Conservation (phyloP, 2,888 invertebrate species). For the Timandra comae region DNA sequence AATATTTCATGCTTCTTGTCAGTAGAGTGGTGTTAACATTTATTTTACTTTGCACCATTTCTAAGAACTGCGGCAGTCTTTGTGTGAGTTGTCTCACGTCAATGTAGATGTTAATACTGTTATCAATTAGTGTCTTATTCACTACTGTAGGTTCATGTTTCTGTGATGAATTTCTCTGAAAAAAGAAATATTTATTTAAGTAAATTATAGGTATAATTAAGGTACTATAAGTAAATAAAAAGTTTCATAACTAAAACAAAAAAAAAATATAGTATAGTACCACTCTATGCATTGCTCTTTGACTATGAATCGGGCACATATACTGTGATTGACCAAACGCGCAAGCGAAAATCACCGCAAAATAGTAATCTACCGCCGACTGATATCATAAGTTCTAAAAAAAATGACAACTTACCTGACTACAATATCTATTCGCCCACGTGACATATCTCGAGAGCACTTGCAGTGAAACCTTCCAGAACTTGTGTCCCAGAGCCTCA, state of each 20-base stretch:
- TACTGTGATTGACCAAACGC: no score
- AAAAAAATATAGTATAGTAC: no score
- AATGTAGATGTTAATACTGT: conserved; percentile 56
- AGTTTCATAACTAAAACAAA: no score
- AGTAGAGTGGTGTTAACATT: conserved; percentile 38
- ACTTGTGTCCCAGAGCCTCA: conserved; percentile 85
- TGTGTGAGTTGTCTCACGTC: conserved; percentile 46
- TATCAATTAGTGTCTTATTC: conserved; percentile 52
- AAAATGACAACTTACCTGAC: conserved; percentile 46
- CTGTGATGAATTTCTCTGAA: conserved; percentile 43
- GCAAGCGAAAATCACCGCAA: no score
- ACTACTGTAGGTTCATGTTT: conserved; percentile 46
- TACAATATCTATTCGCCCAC: conserved; percentile 78
- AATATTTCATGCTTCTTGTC: conserved; percentile 39
- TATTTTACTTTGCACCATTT: conserved; percentile 43
- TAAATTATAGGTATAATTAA: no score
- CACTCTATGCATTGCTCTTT: no score
- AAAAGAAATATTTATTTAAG: no score
- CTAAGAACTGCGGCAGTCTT: conserved; percentile 46
- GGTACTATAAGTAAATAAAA: no score
- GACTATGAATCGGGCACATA: no score
- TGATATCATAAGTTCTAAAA: no score
- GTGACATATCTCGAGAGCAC: conserved; percentile 86
- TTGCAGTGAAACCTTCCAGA: conserved; percentile 93
- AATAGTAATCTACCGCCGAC: no score